Conservation (phyloP, 2,797 vertebrate species). For the Myripristis jacobus region DNA sequence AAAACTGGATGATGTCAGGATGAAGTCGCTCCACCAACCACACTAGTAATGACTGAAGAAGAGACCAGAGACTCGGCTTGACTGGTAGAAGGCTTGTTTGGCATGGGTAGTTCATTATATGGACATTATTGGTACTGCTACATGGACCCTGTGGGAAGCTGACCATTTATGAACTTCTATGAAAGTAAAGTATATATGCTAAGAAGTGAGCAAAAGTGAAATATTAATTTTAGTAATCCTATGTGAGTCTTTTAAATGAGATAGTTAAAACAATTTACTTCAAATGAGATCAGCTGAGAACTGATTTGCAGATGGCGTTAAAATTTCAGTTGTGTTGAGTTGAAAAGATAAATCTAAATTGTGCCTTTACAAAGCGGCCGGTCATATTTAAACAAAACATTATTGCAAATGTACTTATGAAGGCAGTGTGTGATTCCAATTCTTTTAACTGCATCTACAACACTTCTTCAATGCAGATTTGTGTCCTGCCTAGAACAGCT, state of each 20-base stretch:
- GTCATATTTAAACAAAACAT: background rate
- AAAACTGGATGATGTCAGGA: slow-evolving; percentile 34
- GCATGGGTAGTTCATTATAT: background rate
- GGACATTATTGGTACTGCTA: background rate
- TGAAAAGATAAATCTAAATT: background rate
- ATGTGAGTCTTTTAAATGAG: no score
- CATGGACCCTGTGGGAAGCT: background rate
- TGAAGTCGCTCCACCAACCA: slow-evolving; percentile 11
- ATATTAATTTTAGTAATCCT: no score
- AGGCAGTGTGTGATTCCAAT: background rate
- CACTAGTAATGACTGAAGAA: slow-evolving; percentile 6
- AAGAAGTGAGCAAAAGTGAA: no score
- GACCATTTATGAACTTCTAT: background rate
- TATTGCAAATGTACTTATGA: no score
- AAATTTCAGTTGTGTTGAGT: no score
- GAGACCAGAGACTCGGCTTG: background rate
- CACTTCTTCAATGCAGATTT: background rate
- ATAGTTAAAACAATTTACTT: no score
- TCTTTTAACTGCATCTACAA: background rate
- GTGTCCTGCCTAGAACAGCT: background rate
- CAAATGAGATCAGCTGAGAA: no score
- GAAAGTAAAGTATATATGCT: background rate
- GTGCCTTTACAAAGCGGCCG: background rate
- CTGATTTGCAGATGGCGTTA: no score
- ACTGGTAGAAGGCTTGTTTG: background rate